A percentile compares a stretch with the other conserved stretches of the same genome.
Evolutionary conservation across 2,797 vertebrate genomes (phyloP).

Genomic region (Rhynchonycteris naso): DNA sequence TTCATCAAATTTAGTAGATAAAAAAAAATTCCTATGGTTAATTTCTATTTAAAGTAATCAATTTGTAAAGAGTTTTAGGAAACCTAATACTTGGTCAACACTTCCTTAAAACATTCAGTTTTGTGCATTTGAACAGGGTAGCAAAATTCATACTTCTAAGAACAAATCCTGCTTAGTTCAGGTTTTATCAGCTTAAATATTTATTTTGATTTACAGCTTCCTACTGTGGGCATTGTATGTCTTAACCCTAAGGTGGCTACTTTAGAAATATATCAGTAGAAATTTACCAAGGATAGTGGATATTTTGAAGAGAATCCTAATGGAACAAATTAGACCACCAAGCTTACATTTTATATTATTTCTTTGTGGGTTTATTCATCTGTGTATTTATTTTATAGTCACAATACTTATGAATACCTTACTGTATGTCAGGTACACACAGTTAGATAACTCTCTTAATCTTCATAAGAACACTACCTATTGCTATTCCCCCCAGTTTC

Average conservation of each 20-base stretch:
- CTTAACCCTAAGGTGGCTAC: neutral
- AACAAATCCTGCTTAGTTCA: neutral
- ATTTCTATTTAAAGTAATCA: constrained; percentile 40
- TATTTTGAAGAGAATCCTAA: constrained; percentile 38
- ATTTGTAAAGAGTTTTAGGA: constrained; percentile 51
- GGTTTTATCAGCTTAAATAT: neutral
- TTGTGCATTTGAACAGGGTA: constrained; percentile 61
- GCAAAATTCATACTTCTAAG: constrained; percentile 49
- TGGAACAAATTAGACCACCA: neutral
- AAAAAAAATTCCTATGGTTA: constrained; percentile 16
- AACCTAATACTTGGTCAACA: constrained; percentile 48
- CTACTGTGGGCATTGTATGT: neutral
- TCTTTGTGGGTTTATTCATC: neutral
- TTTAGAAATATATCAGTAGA: neutral
- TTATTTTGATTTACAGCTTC: constrained; percentile 18
- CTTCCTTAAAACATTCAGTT: constrained; percentile 50
- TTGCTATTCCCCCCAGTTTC: neutral
- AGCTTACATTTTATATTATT: neutral
- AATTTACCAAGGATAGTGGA: neutral
- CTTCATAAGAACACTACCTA: neutral
- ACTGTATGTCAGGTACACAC: neutral
- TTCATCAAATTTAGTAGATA: constrained; percentile 40
- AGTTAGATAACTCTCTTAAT: neutral
- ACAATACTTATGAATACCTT: neutral
- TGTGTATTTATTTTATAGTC: neutral